phyloP scores from a whole-genome alignment of 2,797 vertebrate species.

The Halcyon smyrnensis region DNA sequence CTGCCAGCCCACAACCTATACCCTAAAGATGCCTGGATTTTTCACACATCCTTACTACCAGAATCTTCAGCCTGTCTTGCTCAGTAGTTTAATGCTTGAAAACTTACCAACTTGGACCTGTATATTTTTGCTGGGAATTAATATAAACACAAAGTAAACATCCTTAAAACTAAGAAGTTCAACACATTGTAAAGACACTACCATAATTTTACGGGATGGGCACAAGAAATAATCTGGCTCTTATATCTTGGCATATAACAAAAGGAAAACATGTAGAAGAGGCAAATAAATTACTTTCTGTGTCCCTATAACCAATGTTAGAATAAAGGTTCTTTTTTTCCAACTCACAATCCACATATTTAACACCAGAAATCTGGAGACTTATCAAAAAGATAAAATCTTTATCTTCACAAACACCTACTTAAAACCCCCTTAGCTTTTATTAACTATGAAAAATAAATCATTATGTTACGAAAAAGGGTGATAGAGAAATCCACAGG shows the following conservation, averaged over 20 bases:
- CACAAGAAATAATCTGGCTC: background rate
- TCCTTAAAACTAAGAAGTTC: background rate
- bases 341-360: background rate
- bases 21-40: background rate
- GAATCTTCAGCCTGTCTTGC: background rate
- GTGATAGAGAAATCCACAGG: background rate
- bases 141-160: background rate
- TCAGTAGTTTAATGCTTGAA: background rate
- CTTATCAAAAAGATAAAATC: background rate
- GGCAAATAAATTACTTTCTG: background rate
- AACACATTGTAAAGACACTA: background rate
- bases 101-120: background rate
- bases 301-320: background rate
- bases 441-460: background rate
- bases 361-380: background rate
- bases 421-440: background rate
- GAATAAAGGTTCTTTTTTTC: background rate
- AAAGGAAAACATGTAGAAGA: background rate
- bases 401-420: background rate
- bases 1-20: background rate
- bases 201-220: background rate
- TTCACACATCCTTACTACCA: conserved; percentile 24
- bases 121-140: background rate
- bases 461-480: background rate
- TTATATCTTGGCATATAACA: background rate